Conservation (phyloP, 2,888 invertebrate genomes). For the Drosophila merina region DNA sequence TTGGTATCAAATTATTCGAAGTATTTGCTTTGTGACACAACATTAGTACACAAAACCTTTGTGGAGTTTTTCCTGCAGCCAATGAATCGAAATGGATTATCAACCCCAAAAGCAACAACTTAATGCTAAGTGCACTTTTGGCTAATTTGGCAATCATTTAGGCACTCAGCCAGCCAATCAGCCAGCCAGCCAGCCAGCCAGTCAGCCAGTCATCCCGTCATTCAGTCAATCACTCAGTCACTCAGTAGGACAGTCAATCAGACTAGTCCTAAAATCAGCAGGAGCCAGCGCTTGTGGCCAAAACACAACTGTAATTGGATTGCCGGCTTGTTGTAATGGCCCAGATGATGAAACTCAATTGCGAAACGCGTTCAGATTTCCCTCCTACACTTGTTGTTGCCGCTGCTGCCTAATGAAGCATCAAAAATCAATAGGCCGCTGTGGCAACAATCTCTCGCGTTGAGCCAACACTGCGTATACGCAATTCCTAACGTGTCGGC, state of each 20-base stretch:
- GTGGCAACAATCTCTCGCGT: conserved; percentile 15
- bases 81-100: conserved; percentile 26
- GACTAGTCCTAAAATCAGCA: conserved; percentile 26
- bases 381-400: background rate
- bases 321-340: conserved; percentile 52
- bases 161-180: conserved; percentile 40
- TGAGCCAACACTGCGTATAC: conserved; percentile 46
- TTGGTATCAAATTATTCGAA: background rate
- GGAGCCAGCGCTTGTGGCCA: conserved; percentile 28
- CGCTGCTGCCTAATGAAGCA: conserved; percentile 61
- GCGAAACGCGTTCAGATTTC: conserved; percentile 39
- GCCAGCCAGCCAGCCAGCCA: conserved; percentile 50
- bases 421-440: conserved; percentile 62
- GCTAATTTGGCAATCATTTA: conserved; percentile 59
- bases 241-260: conserved; percentile 30
- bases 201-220: conserved; percentile 16
- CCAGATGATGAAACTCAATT: conserved; percentile 47
- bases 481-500: conserved; percentile 28
- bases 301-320: conserved; percentile 63
- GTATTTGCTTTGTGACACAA: background rate
- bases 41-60: background rate
- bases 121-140: conserved; percentile 58
- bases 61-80: background rate
- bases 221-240: conserved; percentile 7
- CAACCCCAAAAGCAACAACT: conserved; percentile 8